Conservation (phyloP, 2,888 invertebrate species). For the Megaustenia siamemsis region DNA sequence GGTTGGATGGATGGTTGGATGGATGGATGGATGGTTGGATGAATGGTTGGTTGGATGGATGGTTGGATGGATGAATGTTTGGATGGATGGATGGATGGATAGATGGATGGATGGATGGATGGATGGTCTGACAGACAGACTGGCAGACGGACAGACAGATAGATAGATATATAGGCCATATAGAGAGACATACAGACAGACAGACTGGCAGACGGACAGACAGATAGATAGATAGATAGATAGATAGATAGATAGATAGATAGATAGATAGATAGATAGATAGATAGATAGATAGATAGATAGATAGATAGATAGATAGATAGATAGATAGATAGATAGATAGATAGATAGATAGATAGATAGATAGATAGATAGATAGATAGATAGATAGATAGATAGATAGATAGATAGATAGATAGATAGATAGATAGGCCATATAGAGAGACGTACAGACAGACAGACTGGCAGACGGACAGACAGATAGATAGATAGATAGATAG, state of each 20-base stretch:
- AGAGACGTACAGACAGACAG: too few relatives aligned
- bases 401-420: constrained; percentile 18
- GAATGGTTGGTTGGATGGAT: too few relatives aligned
- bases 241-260: not conserved
- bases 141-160: too few relatives aligned
- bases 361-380: not conserved
- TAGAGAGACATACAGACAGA: not conserved
- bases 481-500: too few relatives aligned
- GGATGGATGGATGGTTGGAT: too few relatives aligned
- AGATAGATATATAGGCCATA: too few relatives aligned
- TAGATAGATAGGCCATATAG: not conserved
- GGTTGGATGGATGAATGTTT: too few relatives aligned
- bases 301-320: not conserved
- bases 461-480: too few relatives aligned
- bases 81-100: too few relatives aligned
- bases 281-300: not conserved
- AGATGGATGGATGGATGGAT: too few relatives aligned
- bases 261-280: constrained; percentile 13
- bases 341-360: not conserved
- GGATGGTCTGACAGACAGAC: too few relatives aligned
- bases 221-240: not conserved
- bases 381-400: not conserved
- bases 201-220: constrained; percentile 1
- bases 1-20: too few relatives aligned
- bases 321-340: not conserved